Evolutionary conservation across 2,888 invertebrate species (phyloP), one percentile per base, ranked within the genome.

Genomic region (Heliconius hortense): DNA sequence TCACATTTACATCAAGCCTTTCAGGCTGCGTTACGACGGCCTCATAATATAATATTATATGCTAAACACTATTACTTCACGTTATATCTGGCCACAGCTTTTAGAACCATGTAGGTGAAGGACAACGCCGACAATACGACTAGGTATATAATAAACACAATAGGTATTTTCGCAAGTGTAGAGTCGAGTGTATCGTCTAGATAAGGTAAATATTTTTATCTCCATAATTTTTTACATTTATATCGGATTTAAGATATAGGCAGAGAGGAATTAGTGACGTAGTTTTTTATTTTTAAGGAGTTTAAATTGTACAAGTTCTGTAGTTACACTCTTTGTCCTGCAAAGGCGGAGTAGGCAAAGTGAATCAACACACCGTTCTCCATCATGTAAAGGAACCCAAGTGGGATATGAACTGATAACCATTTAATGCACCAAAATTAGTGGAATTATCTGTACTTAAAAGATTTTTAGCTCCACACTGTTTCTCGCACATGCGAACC

Each of bases 41-140:
- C 5, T 48, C 21, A 21, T 0, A 48, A 21, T 48, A 48, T 48
- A 66, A 68, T 18, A 21, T 56, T 67, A 48, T 53, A 56, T 7
- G 10, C 5, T 15, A 59, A 43, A 53, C 21, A 68, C 15, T 8
- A 0, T 10, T n/a, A 70, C n/a, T 35, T 35, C 24, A 15, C 24
- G 24, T 35, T 35, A 35, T 43, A 60, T 60, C 18, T 39, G 21
- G 39, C 26, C 24, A 24, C 24, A 71, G 21, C 15, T 21, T 0
- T 71, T 26, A 26, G 1, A 43, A 26, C 24, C 43, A 43, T 28
- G 28, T 62, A 71, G 71, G 71, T 71, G 71, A 71, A 71, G 71
- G 71, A 43, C 60, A 43, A 43, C 1, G 43, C 39, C 18, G 18
- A 71, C 60, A 60, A 71, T 71, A 18, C 39, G 21, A 43, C 39